A percentile compares a stretch with the other conserved stretches of the same genome.
These are phyloP conservation scores for Mus spretus DNA, from an alignment of 2,797 vertebrate species.

Conservation along the genomic window DNA sequence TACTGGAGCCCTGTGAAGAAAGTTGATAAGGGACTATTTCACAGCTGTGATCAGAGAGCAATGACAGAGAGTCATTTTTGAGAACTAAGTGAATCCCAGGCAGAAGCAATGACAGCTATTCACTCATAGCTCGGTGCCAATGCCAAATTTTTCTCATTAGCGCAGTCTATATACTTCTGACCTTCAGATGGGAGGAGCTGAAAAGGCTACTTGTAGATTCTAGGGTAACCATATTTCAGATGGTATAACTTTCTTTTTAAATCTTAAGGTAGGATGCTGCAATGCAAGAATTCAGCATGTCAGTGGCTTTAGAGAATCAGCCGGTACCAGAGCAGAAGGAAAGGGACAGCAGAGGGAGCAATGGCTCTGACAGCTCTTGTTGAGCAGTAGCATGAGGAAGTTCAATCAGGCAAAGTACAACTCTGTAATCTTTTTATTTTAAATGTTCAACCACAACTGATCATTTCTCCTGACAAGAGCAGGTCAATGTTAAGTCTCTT, in stretches of 20 bases:
- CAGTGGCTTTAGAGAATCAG: background rate
- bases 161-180: background rate
- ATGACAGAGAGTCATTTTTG: conserved; percentile 6
- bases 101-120: background rate
- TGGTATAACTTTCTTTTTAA: background rate
- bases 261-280: background rate
- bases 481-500: background rate
- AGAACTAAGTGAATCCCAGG: background rate
- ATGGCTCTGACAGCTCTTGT: background rate
- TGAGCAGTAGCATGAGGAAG: background rate
- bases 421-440: background rate
- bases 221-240: background rate
- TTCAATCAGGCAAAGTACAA: background rate
- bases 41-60: conserved; percentile 20
- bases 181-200: background rate
- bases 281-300: background rate
- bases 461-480: background rate
- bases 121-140: conserved; percentile 3
- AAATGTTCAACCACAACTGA: background rate
- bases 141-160: conserved; percentile 1
- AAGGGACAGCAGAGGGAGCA: background rate
- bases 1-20: conserved; percentile 25
- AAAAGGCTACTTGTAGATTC: conserved; percentile 15
- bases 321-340: background rate
- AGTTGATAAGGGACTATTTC: conserved; percentile 45